These are phyloP conservation scores for Macrobrachium rosenbergii DNA, from an alignment of 1,140 invertebrate species.

Conservation along the genomic window DNA sequence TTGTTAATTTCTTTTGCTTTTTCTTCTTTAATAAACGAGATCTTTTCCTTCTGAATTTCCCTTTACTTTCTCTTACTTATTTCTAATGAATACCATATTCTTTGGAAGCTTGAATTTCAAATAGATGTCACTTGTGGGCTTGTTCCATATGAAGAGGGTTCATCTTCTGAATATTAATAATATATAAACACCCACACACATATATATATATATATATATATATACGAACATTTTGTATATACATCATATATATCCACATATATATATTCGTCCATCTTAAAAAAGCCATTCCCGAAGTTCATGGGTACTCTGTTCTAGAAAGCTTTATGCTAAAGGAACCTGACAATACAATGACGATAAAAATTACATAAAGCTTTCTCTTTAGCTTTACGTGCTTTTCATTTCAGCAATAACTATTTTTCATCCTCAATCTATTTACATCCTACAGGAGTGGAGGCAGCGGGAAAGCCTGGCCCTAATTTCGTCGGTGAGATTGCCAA, in stretches of 20 bases:
- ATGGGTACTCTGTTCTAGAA: neutral
- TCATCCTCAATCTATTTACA: neutral
- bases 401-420: neutral
- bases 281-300: neutral
- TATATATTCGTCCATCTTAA: neutral
- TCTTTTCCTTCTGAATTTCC: too few relatives aligned
- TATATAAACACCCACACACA: neutral
- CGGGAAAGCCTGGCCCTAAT: slow-evolving; percentile 74
- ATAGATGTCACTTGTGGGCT: too few relatives aligned
- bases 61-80: too few relatives aligned
- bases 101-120: too few relatives aligned
- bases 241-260: neutral
- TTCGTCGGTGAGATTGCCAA: slow-evolving; percentile 82
- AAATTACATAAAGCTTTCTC: neutral
- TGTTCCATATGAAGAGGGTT: too few relatives aligned
- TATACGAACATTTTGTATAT: neutral
- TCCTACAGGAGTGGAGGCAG: slow-evolving; percentile 18
- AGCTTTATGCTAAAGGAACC: neutral
- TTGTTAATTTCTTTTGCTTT: too few relatives aligned
- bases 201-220: slow-evolving; percentile 5
- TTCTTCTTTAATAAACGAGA: too few relatives aligned
- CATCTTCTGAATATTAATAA: too few relatives aligned
- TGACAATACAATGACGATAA: neutral
- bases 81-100: too few relatives aligned
- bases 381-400: neutral